These are phyloP conservation scores for Macropodus opercularis DNA, from an alignment of 2,797 vertebrate genomes.

Conservation along the genomic window DNA sequence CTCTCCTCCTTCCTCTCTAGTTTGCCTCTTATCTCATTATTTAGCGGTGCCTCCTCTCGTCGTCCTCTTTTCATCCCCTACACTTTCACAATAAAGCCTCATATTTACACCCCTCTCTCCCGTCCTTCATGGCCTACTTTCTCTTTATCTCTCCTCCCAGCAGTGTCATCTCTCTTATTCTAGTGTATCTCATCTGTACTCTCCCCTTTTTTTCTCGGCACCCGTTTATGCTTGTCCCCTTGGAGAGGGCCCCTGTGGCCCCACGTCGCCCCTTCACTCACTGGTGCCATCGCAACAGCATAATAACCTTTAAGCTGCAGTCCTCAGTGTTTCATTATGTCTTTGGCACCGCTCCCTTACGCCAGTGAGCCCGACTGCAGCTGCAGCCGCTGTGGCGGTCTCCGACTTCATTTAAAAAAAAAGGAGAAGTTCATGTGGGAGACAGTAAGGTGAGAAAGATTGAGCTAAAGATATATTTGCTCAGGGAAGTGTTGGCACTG, in stretches of 20 bases:
- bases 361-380: slow-evolving; percentile 36
- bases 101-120: slow-evolving; percentile 35
- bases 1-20: not conserved
- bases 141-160: slow-evolving; percentile 38
- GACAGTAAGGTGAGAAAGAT: slow-evolving; percentile 32
- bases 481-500: slow-evolving; percentile 4
- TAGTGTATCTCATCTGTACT: slow-evolving; percentile 8
- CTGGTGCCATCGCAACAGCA: slow-evolving; percentile 51
- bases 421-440: slow-evolving; percentile 21
- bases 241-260: slow-evolving; percentile 30
- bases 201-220: slow-evolving; percentile 32
- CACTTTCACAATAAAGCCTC: slow-evolving; percentile 30
- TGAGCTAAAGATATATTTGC: slow-evolving; percentile 44
- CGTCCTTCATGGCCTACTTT: slow-evolving; percentile 44
- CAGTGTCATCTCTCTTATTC: slow-evolving; percentile 27
- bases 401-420: slow-evolving; percentile 56
- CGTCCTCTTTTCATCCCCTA: slow-evolving; percentile 20
- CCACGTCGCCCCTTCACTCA: slow-evolving; percentile 40
- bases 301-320: slow-evolving; percentile 76
- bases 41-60: slow-evolving; percentile 39
- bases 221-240: slow-evolving; percentile 43
- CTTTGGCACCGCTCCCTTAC: slow-evolving; percentile 41
- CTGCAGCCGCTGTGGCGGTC: slow-evolving; percentile 21
- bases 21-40: slow-evolving; percentile 52
- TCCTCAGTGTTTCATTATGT: slow-evolving; percentile 63